phyloP scores from a whole-genome alignment of 2,113 vertebrate species.

The Oryzias woworae region DNA sequence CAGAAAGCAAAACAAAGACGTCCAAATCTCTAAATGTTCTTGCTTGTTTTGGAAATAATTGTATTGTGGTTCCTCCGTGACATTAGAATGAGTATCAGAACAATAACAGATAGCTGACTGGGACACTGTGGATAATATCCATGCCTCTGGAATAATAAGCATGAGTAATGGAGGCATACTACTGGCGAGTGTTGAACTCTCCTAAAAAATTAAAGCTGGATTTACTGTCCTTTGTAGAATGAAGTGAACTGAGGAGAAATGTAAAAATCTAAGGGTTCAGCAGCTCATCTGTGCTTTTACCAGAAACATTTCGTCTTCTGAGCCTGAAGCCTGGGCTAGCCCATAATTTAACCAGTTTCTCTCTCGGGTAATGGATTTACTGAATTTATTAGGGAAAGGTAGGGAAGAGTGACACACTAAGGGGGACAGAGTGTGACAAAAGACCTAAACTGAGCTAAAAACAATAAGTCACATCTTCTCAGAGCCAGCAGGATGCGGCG shows the following conservation, averaged over 20 bases:
- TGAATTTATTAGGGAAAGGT: neutral
- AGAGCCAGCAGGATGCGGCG: slow-evolving; percentile 8
- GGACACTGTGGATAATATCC: slow-evolving; percentile 16
- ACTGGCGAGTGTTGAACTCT: no score
- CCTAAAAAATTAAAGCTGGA: no score
- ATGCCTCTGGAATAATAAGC: slow-evolving; percentile 47
- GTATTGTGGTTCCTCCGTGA: slow-evolving; percentile 8
- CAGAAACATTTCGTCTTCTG: slow-evolving; percentile 10
- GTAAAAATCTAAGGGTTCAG: no score
- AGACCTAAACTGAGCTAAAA: slow-evolving; percentile 7
- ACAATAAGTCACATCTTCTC: slow-evolving; percentile 4
- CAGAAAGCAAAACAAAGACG: slow-evolving; percentile 20
- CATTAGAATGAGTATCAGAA: slow-evolving; percentile 3
- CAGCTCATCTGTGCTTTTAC: neutral
- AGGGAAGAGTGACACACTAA: neutral
- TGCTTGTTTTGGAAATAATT: slow-evolving; percentile 25
- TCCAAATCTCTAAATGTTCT: slow-evolving; percentile 20
- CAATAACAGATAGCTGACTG: slow-evolving; percentile 27
- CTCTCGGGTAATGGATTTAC: slow-evolving; percentile 5
- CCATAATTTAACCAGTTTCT: slow-evolving; percentile 9
- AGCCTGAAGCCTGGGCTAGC: neutral
- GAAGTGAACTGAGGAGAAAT: no score
- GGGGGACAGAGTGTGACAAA: slow-evolving; percentile 5
- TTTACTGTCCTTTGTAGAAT: no score
- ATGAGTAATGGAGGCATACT: slow-evolving; percentile 23